Evolutionary conservation across 92 coral and sea anemone species (phyloP).

Genomic region (Parazoanthus swiftii): DNA sequence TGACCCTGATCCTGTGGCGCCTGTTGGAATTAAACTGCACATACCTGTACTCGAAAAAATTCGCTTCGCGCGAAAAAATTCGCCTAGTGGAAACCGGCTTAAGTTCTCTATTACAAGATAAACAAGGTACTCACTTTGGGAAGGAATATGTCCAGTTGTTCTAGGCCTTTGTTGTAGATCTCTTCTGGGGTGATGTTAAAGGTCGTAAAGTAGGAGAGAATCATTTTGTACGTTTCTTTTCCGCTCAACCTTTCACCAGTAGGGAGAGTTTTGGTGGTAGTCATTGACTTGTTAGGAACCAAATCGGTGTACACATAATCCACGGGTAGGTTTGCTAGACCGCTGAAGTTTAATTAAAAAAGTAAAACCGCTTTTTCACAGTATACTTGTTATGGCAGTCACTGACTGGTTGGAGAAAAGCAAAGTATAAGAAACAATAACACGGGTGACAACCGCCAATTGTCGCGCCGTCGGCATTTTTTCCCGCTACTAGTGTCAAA

Average conservation of each 20-base stretch:
- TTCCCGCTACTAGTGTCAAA: too few species aligned
- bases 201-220: constrained; percentile 85
- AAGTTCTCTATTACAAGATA: background rate
- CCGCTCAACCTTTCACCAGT: constrained; percentile 69
- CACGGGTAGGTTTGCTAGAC: constrained; percentile 88
- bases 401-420: too few species aligned
- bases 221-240: constrained; percentile 70
- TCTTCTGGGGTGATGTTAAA: constrained; percentile 72
- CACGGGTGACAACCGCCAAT: too few species aligned
- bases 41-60: too few species aligned
- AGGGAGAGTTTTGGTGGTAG: constrained; percentile 76
- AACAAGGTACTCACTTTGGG: constrained; percentile 60
- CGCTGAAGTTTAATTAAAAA: constrained; percentile 48
- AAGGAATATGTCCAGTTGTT: constrained; percentile 56
- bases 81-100: too few species aligned
- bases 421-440: too few species aligned
- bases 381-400: too few species aligned
- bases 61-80: too few species aligned
- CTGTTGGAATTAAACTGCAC: too few species aligned
- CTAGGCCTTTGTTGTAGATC: constrained; percentile 64
- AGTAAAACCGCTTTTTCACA: background rate
- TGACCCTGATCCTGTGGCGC: too few species aligned
- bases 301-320: constrained; percentile 78
- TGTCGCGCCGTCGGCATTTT: too few species aligned
- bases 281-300: constrained; percentile 55